Evolutionary conservation across 2,113 vertebrate genomes (phyloP).

Genomic region (Cepphus grylle): DNA sequence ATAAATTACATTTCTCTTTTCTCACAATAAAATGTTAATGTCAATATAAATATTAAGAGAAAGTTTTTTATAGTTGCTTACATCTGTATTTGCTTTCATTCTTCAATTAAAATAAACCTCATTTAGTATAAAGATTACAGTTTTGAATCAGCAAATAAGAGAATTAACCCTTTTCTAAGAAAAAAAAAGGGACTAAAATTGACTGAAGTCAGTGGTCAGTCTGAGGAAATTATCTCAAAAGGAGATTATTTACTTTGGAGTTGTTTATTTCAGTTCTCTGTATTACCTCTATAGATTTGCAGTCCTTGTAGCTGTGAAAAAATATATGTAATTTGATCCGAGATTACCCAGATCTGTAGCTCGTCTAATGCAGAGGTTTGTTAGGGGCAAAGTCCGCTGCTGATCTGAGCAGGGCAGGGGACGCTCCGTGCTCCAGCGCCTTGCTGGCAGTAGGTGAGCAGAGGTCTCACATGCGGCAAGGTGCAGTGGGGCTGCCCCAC

Average conservation of each 20-base stretch:
- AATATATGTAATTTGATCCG: background rate
- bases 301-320: background rate
- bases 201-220: background rate
- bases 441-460: background rate
- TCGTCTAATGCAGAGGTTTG: background rate
- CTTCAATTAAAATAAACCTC: background rate
- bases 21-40: background rate
- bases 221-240: background rate
- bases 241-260: background rate
- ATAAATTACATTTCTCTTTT: background rate
- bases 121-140: background rate
- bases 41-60: background rate
- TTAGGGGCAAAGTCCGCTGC: too few species aligned
- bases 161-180: background rate
- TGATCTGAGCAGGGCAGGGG: background rate
- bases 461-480: background rate
- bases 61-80: background rate
- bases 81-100: background rate
- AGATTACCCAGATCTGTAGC: background rate
- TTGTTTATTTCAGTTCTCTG: background rate
- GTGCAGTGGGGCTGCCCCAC: background rate
- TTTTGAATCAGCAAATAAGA: background rate
- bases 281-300: background rate
- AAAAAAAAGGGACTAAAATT: background rate
- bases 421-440: rapidly evolving